Base-by-base conservation (phyloP, 64 coral and sea anemone genomes). In the Catalaphyllia jardinei region DNA sequence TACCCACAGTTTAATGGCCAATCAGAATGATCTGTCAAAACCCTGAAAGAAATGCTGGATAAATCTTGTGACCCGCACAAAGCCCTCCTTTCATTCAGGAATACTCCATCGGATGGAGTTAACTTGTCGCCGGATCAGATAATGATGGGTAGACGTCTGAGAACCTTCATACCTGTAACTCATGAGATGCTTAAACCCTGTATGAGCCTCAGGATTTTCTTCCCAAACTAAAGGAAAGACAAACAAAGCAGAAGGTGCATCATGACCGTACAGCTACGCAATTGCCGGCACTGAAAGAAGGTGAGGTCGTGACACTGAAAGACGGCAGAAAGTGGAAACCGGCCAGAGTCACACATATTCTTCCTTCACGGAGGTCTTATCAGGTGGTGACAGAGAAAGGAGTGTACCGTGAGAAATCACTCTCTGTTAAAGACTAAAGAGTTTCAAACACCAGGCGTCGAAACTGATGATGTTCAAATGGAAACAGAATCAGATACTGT, bases 181-280 rank as follows among this genome's bases (percentile, higher is more conserved):
- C 60, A 86, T 10, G 86, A 74, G 35, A 63, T 73, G 63, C 49
- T 82, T 22, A 88, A 64, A 38, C 76, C 85, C 55, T 75, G 25
- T 77, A 80, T 88, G 91, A 88, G 42, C 91, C 52, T 19, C 64
- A 93, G 57, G 84, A 74, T 0, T 62, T 88, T 1, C 75, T 76
- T 25, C 61, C 50, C 28, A 93, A 82, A 30, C 35, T 93, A 61
- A 89, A 88, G 17, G 64, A 93, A 73, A 83, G 65, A 20, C 85
- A 92, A 33, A 28, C 8, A 71, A 92, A 80, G 55, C 86, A 93
- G 38, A 93, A 88, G 55, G 25, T 61, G 7, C 87, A 82, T n/a
- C 69, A 93, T 74, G 75, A 82, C 52, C 52, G 30, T 30, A 87
- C 35, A n/a, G 87, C 30, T 8, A 87, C 72, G 60, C 61, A 55